Conservation (phyloP, 2,113 vertebrate genomes). For the Meleagris gallopavo region DNA sequence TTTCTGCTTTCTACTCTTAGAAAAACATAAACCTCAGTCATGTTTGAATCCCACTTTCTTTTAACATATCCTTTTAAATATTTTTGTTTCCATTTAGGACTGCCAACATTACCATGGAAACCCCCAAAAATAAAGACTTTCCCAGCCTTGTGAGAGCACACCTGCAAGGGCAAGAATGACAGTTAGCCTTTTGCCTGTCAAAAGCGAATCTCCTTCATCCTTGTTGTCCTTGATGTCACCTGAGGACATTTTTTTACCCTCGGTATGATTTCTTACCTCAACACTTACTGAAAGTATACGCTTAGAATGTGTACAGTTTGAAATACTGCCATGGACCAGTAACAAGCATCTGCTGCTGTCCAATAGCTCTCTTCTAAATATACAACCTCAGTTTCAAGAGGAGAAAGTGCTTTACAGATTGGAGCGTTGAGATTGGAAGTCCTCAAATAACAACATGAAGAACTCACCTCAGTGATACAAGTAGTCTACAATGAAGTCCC, state of each 20-base stretch:
- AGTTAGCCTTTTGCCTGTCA: neutral
- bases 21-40: slow-evolving; percentile 33
- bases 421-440: slow-evolving; percentile 6
- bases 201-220: neutral
- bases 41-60: neutral
- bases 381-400: neutral
- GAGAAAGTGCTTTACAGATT: neutral
- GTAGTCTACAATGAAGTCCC: neutral
- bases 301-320: neutral
- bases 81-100: slow-evolving; percentile 67
- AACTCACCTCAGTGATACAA: slow-evolving; percentile 10
- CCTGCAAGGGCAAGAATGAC: slow-evolving; percentile 57
- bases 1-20: neutral
- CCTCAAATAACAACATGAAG: neutral
- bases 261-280: slow-evolving; percentile 5
- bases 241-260: slow-evolving; percentile 31
- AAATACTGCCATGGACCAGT: neutral
- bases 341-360: neutral
- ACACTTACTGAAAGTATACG: neutral
- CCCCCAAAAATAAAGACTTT: slow-evolving; percentile 54
- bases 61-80: slow-evolving; percentile 50
- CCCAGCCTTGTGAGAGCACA: slow-evolving; percentile 54
- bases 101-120: slow-evolving; percentile 70
- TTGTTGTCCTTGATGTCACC: slow-evolving; percentile 5
- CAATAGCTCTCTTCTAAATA: neutral